phyloP scores from a whole-genome alignment of 2,797 vertebrate species.

The Lates japonicus region DNA sequence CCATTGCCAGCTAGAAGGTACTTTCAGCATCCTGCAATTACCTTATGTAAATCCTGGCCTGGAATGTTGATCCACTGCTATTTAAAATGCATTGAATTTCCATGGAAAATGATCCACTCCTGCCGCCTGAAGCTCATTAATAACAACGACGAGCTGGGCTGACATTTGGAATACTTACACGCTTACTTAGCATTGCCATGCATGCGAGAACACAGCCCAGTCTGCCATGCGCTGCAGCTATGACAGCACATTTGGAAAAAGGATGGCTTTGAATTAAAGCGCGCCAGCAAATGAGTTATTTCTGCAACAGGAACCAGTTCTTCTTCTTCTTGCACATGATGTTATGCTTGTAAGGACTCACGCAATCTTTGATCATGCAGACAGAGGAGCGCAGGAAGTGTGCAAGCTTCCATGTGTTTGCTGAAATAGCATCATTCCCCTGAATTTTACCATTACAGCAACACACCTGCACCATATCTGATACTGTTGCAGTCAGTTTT shows the following conservation, averaged over 20 bases:
- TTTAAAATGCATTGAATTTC: constrained; percentile 90
- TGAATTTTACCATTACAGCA: not conserved
- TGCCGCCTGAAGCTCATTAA: constrained; percentile 83
- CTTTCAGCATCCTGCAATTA: constrained; percentile 86
- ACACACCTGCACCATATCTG: not conserved
- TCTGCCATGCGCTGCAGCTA: constrained; percentile 35
- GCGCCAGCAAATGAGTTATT: constrained; percentile 57
- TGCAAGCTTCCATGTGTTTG: not conserved
- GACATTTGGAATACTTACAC: constrained; percentile 86
- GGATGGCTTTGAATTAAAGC: no score
- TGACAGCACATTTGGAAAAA: no score
- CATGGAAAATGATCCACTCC: constrained; percentile 85
- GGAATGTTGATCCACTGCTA: constrained; percentile 82
- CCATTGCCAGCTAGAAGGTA: constrained; percentile 72
- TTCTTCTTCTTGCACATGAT: constrained; percentile 41
- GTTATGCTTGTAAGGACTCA: constrained; percentile 43
- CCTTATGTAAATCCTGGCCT: constrained; percentile 87
- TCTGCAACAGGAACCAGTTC: no score
- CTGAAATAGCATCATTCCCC: constrained; percentile 12
- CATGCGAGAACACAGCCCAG: constrained; percentile 60
- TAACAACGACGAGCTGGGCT: constrained; percentile 73
- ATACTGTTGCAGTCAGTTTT: not conserved
- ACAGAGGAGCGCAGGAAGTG: constrained; percentile 9
- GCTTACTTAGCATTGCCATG: constrained; percentile 78
- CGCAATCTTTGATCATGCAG: constrained; percentile 38